Percentiles rank a stretch among this genome's conserved stretches.
Conservation (phyloP, 1,140 invertebrate genomes). For the Branchinecta lynchi region DNA sequence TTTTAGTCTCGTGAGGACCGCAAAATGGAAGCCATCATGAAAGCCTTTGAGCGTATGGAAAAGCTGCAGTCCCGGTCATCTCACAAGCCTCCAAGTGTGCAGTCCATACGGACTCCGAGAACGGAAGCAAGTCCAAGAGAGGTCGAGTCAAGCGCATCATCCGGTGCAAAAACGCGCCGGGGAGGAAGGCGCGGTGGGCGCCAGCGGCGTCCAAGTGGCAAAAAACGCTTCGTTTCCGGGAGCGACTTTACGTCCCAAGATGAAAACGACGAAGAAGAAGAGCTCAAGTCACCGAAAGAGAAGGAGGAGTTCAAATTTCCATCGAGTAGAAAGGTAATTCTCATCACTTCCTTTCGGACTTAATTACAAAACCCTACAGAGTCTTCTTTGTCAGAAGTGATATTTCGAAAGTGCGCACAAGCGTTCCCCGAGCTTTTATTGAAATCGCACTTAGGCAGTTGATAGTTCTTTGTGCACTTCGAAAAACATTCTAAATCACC, state of each 20-base stretch:
- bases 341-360: background rate
- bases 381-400: too few relatives aligned
- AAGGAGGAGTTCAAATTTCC: background rate
- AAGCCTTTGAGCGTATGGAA: conserved; percentile 55
- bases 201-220: conserved; percentile 17
- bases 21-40: conserved; percentile 91
- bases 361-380: too few relatives aligned
- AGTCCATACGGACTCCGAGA: background rate
- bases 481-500: too few relatives aligned
- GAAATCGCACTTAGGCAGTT: too few relatives aligned
- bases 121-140: background rate
- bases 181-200: conserved; percentile 21
- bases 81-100: background rate
- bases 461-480: too few relatives aligned
- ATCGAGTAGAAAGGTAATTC: background rate
- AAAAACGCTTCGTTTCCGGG: background rate
- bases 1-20: conserved; percentile 71
- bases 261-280: conserved; percentile 2
- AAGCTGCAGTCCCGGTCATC: conserved; percentile 35
- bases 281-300: background rate
- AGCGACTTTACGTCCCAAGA: background rate
- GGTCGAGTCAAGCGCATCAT: conserved; percentile 30
- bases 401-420: too few relatives aligned
- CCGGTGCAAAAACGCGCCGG: conserved; percentile 29
- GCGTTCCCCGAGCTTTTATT: too few relatives aligned